Conservation (phyloP, 2,113 vertebrate genomes). For the Solea senegalensis region DNA sequence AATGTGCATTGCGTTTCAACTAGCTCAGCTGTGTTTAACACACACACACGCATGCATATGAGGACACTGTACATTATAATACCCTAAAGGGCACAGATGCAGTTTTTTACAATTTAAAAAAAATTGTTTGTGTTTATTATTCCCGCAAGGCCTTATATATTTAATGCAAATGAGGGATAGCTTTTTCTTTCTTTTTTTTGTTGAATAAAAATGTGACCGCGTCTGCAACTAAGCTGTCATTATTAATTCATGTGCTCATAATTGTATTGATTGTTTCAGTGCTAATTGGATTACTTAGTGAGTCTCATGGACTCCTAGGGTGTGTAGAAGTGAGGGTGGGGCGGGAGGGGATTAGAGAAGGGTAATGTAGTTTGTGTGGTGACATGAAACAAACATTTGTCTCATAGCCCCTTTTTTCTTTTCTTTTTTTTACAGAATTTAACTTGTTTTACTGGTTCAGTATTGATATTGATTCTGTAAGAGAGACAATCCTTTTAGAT, state of each 20-base stretch:
- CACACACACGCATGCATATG: background rate
- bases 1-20: slow-evolving; percentile 60
- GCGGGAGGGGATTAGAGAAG: background rate
- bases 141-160: background rate
- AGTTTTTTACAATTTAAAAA: slow-evolving; percentile 20
- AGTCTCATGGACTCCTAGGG: too few species aligned
- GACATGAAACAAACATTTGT: background rate
- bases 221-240: background rate
- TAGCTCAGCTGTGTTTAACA: slow-evolving; percentile 22
- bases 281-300: background rate
- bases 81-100: slow-evolving; percentile 9
- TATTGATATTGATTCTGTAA: background rate
- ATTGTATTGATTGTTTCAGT: slow-evolving; percentile 1
- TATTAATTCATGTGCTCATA: background rate
- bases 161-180: slow-evolving; percentile 3
- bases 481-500: background rate
- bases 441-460: background rate
- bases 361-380: background rate
- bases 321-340: background rate
- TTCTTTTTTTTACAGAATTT: background rate
- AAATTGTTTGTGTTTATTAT: slow-evolving; percentile 19
- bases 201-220: slow-evolving; percentile 12
- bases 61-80: slow-evolving; percentile 6
- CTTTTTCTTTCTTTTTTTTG: background rate
- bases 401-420: too few species aligned